Conservation (phyloP, 2,113 vertebrate genomes). For the Andinoacara biseriatus region DNA sequence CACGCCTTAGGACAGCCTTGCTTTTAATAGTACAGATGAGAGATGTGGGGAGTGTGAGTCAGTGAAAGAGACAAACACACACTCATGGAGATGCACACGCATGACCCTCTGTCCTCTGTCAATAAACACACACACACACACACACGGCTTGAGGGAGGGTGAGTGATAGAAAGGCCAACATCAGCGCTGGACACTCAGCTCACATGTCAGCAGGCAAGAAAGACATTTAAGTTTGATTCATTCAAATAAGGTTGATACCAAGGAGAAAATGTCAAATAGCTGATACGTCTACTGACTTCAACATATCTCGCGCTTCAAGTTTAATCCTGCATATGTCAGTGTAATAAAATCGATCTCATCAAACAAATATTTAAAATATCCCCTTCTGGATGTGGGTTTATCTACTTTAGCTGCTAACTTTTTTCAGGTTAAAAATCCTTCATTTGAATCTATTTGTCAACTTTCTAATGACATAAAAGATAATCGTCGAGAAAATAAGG, state of each 20-base stretch:
- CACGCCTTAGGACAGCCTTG: conserved; percentile 54
- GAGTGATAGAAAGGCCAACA: conserved; percentile 52
- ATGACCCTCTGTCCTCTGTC: conserved; percentile 48
- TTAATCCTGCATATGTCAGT: background rate
- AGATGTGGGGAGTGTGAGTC: conserved; percentile 68
- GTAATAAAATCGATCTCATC: background rate
- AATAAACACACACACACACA: conserved; percentile 10
- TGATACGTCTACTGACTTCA: background rate
- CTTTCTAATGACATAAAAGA: background rate
- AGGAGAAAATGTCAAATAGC: conserved; percentile 7
- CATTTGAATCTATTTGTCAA: background rate
- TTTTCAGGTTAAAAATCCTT: background rate
- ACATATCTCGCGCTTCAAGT: background rate
- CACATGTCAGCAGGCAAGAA: conserved; percentile 28
- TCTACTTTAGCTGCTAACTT: background rate
- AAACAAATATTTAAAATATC: background rate
- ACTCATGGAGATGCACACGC: conserved; percentile 25
- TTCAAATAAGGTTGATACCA: background rate
- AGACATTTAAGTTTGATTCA: conserved; percentile 28
- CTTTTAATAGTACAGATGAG: conserved; percentile 70
- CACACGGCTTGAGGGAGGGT: conserved; percentile 50
- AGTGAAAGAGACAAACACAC: conserved; percentile 58
- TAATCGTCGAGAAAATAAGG: background rate
- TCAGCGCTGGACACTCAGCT: conserved; percentile 52
- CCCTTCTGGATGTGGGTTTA: background rate